Conservation (phyloP, 1,140 invertebrate genomes). For the Telenomus remus region DNA sequence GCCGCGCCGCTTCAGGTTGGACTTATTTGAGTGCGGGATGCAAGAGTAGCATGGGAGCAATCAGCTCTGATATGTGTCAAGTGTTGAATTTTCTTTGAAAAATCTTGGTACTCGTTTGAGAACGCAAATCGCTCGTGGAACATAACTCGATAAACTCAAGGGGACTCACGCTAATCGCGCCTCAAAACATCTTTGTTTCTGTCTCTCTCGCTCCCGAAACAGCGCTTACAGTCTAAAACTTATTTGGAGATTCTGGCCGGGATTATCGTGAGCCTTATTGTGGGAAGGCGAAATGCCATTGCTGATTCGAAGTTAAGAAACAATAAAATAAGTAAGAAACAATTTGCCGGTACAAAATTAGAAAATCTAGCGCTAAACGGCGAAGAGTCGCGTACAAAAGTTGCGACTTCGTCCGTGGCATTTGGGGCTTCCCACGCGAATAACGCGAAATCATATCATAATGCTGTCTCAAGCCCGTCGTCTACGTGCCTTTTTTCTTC, state of each 20-base stretch:
- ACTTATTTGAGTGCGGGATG: conserved; percentile 25
- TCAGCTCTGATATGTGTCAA: conserved; percentile 48
- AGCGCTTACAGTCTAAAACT: conserved; percentile 8
- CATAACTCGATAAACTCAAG: background rate
- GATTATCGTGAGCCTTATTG: background rate
- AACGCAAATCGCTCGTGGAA: background rate
- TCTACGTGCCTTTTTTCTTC: background rate
- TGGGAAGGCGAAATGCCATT: conserved; percentile 29
- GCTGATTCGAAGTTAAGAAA: conserved; percentile 8
- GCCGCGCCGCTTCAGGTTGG: conserved; percentile 16
- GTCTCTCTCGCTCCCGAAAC: too few relatives aligned
- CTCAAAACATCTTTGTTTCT: background rate
- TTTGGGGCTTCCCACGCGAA: conserved; percentile 38
- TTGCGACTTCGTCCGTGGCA: conserved; percentile 31
- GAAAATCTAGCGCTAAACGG: conserved; percentile 49
- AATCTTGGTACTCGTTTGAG: conserved; percentile 5
- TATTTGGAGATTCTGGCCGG: conserved; percentile 8
- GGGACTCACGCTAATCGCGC: background rate
- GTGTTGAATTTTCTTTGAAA: conserved; percentile 11
- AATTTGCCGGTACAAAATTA: conserved; percentile 51
- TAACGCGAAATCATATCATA: conserved; percentile 28
- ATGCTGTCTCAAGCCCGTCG: conserved; percentile 22
- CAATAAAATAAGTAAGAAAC: conserved; percentile 15
- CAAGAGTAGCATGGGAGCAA: conserved; percentile 32
- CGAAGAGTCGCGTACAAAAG: conserved; percentile 42